Conservation (phyloP, 2,113 vertebrate species). For the Coregonus clupeaformis region DNA sequence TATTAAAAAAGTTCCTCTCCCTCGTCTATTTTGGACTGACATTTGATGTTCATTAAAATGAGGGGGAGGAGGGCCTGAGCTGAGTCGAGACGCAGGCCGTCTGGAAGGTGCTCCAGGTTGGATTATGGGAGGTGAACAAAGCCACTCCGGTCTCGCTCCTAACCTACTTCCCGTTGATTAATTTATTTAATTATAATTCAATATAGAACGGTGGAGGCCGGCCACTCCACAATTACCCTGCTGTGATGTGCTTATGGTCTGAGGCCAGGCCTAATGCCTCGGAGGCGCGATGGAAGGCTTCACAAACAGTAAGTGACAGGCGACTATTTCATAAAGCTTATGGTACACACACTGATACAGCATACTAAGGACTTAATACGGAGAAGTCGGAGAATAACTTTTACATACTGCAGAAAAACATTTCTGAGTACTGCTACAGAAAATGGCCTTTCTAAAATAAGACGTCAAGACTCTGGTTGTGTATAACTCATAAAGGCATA, state of each 20-base stretch:
- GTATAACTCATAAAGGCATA: background rate
- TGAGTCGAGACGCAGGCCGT: background rate
- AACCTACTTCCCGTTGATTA: conserved; percentile 49
- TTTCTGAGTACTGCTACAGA: background rate
- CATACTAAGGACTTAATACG: no score
- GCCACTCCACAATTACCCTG: conserved; percentile 34
- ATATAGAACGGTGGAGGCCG: conserved; percentile 9
- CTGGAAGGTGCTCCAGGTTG: conserved; percentile 37
- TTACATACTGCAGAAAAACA: background rate
- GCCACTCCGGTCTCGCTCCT: conserved; percentile 10
- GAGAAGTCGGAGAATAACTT: background rate
- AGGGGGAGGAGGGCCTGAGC: conserved; percentile 18
- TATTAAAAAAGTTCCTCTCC: background rate
- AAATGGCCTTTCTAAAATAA: background rate
- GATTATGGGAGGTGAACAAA: conserved; percentile 49
- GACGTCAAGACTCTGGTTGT: background rate
- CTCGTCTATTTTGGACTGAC: conserved; percentile 39
- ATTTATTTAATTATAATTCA: conserved; percentile 57
- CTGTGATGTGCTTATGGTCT: conserved; percentile 37
- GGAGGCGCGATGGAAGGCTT: conserved; percentile 37
- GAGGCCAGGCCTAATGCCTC: conserved; percentile 41
- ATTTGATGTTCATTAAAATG: conserved; percentile 65
- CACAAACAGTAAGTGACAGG: conserved; percentile 52
- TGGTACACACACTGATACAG: conserved; percentile 3
- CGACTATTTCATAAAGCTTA: conserved; percentile 51